A percentile compares a stretch with the other conserved stretches of the same genome.
These are phyloP conservation scores for Ciconia nigra DNA, from an alignment of 2,797 vertebrate genomes.

Conservation along the genomic window DNA sequence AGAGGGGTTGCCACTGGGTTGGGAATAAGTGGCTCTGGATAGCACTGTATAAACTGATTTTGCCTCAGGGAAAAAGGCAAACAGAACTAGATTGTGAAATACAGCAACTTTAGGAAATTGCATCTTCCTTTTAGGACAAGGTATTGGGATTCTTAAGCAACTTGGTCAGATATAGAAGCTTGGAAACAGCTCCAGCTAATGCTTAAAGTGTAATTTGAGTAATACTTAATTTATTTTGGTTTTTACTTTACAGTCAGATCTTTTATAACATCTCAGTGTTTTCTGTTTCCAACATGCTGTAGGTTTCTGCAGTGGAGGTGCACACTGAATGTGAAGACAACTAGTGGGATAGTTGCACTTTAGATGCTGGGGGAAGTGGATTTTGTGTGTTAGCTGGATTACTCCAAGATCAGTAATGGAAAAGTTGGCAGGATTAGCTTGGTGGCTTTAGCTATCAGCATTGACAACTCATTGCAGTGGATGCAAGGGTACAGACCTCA, in stretches of 20 bases:
- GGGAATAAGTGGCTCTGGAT: background rate
- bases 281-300: background rate
- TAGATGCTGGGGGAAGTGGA: background rate
- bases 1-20: background rate
- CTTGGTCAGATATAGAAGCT: background rate
- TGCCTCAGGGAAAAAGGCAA: background rate
- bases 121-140: background rate
- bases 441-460: background rate
- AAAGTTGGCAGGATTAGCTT: background rate
- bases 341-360: background rate
- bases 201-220: background rate
- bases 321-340: background rate
- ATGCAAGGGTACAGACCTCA: background rate
- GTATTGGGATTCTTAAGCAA: background rate
- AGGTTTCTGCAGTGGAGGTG: background rate
- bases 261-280: background rate
- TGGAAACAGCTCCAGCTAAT: background rate
- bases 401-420: background rate
- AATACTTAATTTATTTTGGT: background rate
- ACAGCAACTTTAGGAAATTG: background rate
- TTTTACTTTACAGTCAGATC: background rate
- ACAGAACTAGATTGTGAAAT: background rate
- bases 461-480: background rate
- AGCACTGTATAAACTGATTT: background rate
- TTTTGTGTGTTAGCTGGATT: background rate